Percentiles rank a stretch among this genome's conserved stretches.
These are phyloP conservation scores for Strix uralensis DNA, from an alignment of 2,113 vertebrate genomes.

Conservation along the genomic window DNA sequence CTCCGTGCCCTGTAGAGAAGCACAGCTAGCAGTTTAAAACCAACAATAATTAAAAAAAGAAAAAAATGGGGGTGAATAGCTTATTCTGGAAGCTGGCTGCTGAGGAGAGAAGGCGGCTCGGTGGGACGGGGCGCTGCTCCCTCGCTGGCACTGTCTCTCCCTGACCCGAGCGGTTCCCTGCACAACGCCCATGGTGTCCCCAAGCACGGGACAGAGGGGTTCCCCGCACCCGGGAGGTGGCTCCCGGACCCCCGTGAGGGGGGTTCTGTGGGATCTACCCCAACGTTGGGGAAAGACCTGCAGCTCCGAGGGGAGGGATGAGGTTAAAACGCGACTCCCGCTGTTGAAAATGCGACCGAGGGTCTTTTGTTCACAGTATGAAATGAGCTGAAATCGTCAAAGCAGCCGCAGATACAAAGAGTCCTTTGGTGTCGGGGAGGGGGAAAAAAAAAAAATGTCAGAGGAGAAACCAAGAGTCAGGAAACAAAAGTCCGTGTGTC, in stretches of 20 bases:
- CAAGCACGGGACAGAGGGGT: background rate
- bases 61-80: background rate
- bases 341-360: slow-evolving; percentile 13
- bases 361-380: slow-evolving; percentile 66
- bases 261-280: background rate
- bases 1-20: slow-evolving; percentile 13
- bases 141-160: background rate
- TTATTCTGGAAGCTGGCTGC: slow-evolving; percentile 10
- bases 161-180: background rate
- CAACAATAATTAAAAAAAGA: background rate
- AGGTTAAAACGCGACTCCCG: background rate
- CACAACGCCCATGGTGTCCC: background rate
- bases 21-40: slow-evolving; percentile 22
- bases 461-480: background rate
- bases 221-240: background rate
- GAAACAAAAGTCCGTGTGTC: slow-evolving; percentile 32
- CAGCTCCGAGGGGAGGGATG: background rate
- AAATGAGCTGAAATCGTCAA: slow-evolving; percentile 24
- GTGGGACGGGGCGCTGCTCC: background rate
- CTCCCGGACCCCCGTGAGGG: background rate
- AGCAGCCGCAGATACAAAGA: slow-evolving; percentile 34
- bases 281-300: background rate
- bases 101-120: background rate
- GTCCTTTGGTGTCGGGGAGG: slow-evolving; percentile 40
- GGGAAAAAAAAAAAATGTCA: background rate